A percentile compares a stretch with the other conserved stretches of the same genome.
phyloP scores from a whole-genome alignment of 1,140 invertebrate genomes.

The Ips nitidus region DNA sequence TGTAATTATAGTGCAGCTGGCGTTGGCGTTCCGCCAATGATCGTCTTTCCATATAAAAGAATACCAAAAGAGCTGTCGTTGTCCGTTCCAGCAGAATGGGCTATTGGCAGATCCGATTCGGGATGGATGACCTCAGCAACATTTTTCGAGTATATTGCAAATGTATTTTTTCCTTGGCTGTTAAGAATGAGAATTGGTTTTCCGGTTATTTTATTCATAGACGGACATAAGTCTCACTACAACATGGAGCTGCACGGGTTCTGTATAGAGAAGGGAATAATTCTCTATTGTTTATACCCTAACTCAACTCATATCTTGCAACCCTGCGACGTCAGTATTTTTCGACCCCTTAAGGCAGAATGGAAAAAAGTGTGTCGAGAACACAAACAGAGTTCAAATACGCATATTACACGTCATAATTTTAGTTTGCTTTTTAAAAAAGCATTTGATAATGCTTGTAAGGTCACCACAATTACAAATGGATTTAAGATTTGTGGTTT shows the following conservation, averaged over 20 bases:
- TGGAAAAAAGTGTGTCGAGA: slow-evolving; percentile 39
- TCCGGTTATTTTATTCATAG: slow-evolving; percentile 50
- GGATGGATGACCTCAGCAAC: slow-evolving; percentile 51
- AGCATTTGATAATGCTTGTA: slow-evolving; percentile 37
- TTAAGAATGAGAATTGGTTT: slow-evolving; percentile 42
- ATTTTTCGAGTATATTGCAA: slow-evolving; percentile 52
- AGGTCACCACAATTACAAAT: slow-evolving; percentile 39
- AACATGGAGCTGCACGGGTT: slow-evolving; percentile 48
- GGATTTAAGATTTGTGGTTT: too few relatives aligned
- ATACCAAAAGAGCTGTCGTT: slow-evolving; percentile 40
- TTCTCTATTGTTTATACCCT: slow-evolving; percentile 47
- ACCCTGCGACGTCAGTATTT: slow-evolving; percentile 50
- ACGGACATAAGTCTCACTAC: slow-evolving; percentile 52
- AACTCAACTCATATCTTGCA: slow-evolving; percentile 52
- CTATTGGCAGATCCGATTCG: slow-evolving; percentile 47
- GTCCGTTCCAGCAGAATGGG: slow-evolving; percentile 47
- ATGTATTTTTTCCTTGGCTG: slow-evolving; percentile 48
- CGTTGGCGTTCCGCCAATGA: slow-evolving; percentile 44
- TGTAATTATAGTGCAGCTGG: slow-evolving; percentile 50
- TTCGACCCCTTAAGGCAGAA: slow-evolving; percentile 45
- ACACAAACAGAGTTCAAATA: slow-evolving; percentile 21
- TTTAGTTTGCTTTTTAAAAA: slow-evolving; percentile 46
- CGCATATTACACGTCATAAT: slow-evolving; percentile 30
- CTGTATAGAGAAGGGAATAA: slow-evolving; percentile 48
- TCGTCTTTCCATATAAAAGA: slow-evolving; percentile 40